A percentile compares a stretch with the other conserved stretches of the same genome.
Evolutionary conservation across 2,113 vertebrate genomes (phyloP).

Genomic region (Indri indri): DNA sequence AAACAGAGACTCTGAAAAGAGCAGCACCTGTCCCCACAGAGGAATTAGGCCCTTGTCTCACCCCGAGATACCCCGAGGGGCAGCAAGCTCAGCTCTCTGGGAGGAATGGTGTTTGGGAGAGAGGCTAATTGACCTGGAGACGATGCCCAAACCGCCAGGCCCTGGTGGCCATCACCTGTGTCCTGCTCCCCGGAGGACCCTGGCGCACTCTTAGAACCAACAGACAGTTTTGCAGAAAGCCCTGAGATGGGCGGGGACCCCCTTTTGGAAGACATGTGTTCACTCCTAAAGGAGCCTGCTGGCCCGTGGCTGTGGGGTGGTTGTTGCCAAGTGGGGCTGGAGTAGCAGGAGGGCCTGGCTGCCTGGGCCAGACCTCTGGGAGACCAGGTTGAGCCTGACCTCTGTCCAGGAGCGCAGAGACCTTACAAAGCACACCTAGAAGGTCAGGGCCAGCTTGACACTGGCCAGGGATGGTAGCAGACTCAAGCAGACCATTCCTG

Average conservation of each 20-base stretch:
- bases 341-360: not conserved
- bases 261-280: not conserved
- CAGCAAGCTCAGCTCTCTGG: slow-evolving; percentile 14
- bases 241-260: not conserved
- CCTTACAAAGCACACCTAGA: not conserved
- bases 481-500: rapidly evolving
- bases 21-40: not conserved
- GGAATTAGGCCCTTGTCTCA: not conserved
- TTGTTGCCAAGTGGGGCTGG: rapidly evolving
- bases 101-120: slow-evolving; percentile 43
- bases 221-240: not conserved
- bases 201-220: not conserved
- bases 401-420: rapidly evolving
- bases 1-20: slow-evolving; percentile 48
- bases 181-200: not conserved
- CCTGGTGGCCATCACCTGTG: rapidly evolving
- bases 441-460: not conserved
- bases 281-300: not conserved
- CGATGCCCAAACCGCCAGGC: not conserved
- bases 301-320: not conserved
- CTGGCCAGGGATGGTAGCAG: not conserved
- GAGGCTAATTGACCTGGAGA: slow-evolving; percentile 67
- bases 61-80: not conserved
- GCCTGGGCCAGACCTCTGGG: not conserved
- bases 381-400: not conserved